phyloP scores from a whole-genome alignment of 2,888 invertebrate genomes.

The Notodonta dromedarius region DNA sequence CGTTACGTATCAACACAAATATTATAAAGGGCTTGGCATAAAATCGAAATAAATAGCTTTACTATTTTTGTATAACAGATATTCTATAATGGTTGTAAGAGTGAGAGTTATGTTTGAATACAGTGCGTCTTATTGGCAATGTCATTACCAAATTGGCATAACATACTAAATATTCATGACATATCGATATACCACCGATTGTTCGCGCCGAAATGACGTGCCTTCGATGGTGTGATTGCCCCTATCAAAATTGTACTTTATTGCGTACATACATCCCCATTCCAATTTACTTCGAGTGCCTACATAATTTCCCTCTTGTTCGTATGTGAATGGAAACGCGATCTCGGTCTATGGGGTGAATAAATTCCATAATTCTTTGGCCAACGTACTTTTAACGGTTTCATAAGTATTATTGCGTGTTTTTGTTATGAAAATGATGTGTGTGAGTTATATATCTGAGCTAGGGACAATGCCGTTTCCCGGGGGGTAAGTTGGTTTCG shows the following conservation, averaged over 20 bases:
- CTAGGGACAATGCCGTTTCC: conserved; percentile 17
- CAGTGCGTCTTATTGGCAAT: no score
- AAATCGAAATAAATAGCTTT: no score
- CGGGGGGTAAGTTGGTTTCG: conserved; percentile 17
- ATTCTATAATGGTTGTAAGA: no score
- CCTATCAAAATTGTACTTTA: conserved; percentile 7
- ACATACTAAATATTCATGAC: background rate
- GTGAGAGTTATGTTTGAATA: no score
- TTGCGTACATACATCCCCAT: conserved; percentile 24
- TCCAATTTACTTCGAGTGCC: conserved; percentile 51
- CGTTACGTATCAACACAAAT: conserved; percentile 4
- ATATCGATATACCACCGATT: background rate
- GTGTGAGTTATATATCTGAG: conserved; percentile 40
- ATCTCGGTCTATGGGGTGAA: conserved; percentile 59
- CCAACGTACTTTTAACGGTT: conserved; percentile 69
- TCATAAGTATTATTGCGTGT: conserved; percentile 53
- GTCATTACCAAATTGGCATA: background rate
- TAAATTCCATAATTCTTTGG: conserved; percentile 62
- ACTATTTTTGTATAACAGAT: no score
- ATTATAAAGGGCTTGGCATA: background rate
- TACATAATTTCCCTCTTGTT: conserved; percentile 45
- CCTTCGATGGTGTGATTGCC: background rate
- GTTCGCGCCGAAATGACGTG: conserved; percentile 1
- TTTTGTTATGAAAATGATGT: conserved; percentile 60
- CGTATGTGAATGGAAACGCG: conserved; percentile 58